phyloP scores from a whole-genome alignment of 2,113 vertebrate genomes.

The Hippocampus guttulatus region DNA sequence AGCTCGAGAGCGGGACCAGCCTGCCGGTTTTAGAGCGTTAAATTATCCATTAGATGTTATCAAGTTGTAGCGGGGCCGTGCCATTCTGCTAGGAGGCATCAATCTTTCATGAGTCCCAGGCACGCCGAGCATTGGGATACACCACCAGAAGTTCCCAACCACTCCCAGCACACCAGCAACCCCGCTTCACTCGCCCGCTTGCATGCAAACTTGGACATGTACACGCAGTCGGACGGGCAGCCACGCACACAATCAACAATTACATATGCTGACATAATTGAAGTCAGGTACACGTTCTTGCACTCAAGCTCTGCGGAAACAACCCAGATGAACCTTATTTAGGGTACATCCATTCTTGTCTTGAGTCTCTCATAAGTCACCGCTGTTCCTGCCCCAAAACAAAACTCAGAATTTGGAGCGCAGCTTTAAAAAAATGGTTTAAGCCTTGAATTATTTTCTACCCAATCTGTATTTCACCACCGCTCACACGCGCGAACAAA shows the following conservation, averaged over 20 bases:
- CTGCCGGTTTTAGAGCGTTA: slow-evolving; percentile 83
- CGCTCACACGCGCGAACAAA: slow-evolving; percentile 3
- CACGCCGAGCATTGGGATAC: slow-evolving; percentile 76
- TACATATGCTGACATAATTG: slow-evolving; percentile 44
- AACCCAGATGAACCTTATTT: slow-evolving; percentile 35
- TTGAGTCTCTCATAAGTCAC: slow-evolving; percentile 19
- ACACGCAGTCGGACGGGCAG: slow-evolving; percentile 34
- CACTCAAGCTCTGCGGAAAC: slow-evolving; percentile 55
- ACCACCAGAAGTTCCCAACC: slow-evolving; percentile 66
- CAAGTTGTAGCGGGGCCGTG: slow-evolving; percentile 94
- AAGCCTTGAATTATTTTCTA: slow-evolving; percentile 6
- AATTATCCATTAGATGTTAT: slow-evolving; percentile 98
- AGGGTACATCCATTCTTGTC: slow-evolving; percentile 31
- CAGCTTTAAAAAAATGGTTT: slow-evolving; percentile 22
- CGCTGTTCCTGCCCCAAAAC: slow-evolving; percentile 9
- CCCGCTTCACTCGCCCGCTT: slow-evolving; percentile 26
- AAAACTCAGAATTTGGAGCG: slow-evolving; percentile 36
- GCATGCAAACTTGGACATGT: slow-evolving; percentile 57
- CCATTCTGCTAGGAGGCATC: slow-evolving; percentile 88
- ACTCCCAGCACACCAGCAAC: slow-evolving; percentile 32
- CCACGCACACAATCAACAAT: slow-evolving; percentile 47
- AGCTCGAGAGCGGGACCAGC: slow-evolving; percentile 47
- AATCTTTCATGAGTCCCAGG: slow-evolving; percentile 94
- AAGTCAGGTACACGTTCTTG: slow-evolving; percentile 56
- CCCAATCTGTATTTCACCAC: slow-evolving; percentile 26